Evolutionary conservation across 2,797 vertebrate species (phyloP), one percentile per base, ranked within the genome.

Genomic region (Phataginus tricuspis): DNA sequence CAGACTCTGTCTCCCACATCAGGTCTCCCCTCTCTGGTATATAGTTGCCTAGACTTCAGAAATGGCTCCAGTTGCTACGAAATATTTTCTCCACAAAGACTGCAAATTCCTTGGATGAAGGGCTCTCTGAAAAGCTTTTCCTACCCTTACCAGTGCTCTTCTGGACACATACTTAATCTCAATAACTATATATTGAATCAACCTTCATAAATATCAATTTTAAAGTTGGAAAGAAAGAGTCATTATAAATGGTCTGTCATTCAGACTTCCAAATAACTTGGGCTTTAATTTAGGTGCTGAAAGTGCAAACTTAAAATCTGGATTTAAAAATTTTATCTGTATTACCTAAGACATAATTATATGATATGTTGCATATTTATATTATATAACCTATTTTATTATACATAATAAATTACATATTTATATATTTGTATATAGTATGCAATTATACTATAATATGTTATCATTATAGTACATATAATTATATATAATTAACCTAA

Each of bases 221-320:
- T 74, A 69, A 91, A 86, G 29, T 84, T 68, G 16, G 64, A 59
- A 87, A 91, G 59, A 25, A 78, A 13, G 6, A 72, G 66, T 51
- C 77, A 6, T 55, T 63, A 53, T 31, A 37, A 86, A 82, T 90
- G 12, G 45, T n/a, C n/a, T 34, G 14, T 68, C 53, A 86, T 45
- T 96, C 23, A 83, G 14, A 83, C 21, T 25, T 93, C 45, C n/a
- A 72, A 92, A 39, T 45, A 80, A 31, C 49, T 59, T 16, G 42
- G 53, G 19, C 34, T 66, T 1, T 75, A 59, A 78, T 72, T 89
- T 37, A 66, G 7, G n/a, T 34, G 10, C 19, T 94, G 11, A 21
- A 66, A 21, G 1, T 82, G 8, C 15, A 39, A 25, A 78, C 42
- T 63, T 86, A 77, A 80, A 55, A 80, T 29, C 31, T 61, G 1